Conservation (phyloP, 2,797 vertebrate species). For the Phataginus tetradactyla region DNA sequence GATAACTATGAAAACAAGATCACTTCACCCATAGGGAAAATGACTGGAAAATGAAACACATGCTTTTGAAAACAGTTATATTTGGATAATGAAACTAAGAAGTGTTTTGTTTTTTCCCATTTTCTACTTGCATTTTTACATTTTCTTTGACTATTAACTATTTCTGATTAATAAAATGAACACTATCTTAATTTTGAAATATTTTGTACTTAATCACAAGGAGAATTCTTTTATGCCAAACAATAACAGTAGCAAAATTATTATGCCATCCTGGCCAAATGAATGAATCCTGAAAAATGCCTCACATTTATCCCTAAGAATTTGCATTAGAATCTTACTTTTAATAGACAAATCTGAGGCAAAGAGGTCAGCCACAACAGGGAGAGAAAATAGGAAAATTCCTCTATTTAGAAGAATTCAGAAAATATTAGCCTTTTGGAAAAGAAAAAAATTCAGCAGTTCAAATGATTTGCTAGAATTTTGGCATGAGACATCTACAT, state of each 20-base stretch:
- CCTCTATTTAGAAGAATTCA: not conserved
- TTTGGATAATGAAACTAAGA: not conserved
- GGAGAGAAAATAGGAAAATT: not conserved
- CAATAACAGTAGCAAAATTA: not conserved
- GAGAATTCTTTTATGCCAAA: not conserved
- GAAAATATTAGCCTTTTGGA: not conserved
- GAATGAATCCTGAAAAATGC: not conserved
- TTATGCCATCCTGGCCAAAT: not conserved
- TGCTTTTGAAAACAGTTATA: not conserved
- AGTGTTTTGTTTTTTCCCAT: not conserved
- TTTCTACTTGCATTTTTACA: not conserved
- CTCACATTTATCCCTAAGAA: not conserved
- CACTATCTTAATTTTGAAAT: not conserved
- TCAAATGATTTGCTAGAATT: not conserved
- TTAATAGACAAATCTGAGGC: not conserved
- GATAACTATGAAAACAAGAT: not conserved
- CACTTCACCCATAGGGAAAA: not conserved
- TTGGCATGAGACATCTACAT: not conserved
- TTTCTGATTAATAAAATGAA: not conserved
- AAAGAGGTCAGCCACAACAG: not conserved
- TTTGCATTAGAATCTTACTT: not conserved
- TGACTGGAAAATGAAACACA: not conserved
- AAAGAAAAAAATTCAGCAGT: not conserved
- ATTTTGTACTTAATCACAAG: not conserved
- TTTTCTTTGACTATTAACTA: constrained; percentile 10